These are phyloP conservation scores for Bombus balteatus DNA, from an alignment of 1,140 invertebrate genomes.

Conservation along the genomic window DNA sequence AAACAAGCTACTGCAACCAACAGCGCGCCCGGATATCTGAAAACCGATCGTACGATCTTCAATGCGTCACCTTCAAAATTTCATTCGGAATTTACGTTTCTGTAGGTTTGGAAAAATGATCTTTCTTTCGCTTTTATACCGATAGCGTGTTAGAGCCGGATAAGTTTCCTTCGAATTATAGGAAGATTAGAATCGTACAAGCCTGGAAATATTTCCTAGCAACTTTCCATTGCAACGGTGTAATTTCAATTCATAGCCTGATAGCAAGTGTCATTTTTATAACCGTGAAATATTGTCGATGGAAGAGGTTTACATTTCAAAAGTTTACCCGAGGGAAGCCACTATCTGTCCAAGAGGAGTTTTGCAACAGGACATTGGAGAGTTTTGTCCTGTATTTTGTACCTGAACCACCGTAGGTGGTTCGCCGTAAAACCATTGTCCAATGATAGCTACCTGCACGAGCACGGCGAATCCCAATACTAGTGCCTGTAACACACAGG, in stretches of 20 bases:
- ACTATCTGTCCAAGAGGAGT: slow-evolving; percentile 79
- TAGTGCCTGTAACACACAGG: slow-evolving; percentile 84
- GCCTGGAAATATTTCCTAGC: too few relatives aligned
- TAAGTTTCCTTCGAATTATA: too few relatives aligned
- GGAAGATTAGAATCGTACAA: background rate
- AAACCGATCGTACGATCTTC: slow-evolving; percentile 68
- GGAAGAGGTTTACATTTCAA: slow-evolving; percentile 42
- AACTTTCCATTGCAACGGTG: too few relatives aligned
- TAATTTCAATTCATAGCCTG: too few relatives aligned
- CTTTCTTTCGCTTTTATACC: too few relatives aligned
- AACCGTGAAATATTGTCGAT: background rate
- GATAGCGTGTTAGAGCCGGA: too few relatives aligned
- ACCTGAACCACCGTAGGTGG: slow-evolving; percentile 86
- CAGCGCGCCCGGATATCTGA: slow-evolving; percentile 89
- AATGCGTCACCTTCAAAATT: too few relatives aligned
- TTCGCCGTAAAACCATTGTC: slow-evolving; percentile 91
- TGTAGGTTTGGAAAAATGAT: too few relatives aligned
- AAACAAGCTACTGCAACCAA: slow-evolving; percentile 92
- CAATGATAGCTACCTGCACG: slow-evolving; percentile 94
- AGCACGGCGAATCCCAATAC: slow-evolving; percentile 94
- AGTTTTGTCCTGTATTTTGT: slow-evolving; percentile 69
- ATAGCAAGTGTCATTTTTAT: too few relatives aligned
- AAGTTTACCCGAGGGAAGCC: slow-evolving; percentile 78
- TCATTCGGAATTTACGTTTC: background rate
- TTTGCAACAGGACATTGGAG: slow-evolving; percentile 72